Evolutionary conservation across 1,140 invertebrate genomes (phyloP), one percentile per base, ranked within the genome.

Genomic region (Penaeus japonicus): DNA sequence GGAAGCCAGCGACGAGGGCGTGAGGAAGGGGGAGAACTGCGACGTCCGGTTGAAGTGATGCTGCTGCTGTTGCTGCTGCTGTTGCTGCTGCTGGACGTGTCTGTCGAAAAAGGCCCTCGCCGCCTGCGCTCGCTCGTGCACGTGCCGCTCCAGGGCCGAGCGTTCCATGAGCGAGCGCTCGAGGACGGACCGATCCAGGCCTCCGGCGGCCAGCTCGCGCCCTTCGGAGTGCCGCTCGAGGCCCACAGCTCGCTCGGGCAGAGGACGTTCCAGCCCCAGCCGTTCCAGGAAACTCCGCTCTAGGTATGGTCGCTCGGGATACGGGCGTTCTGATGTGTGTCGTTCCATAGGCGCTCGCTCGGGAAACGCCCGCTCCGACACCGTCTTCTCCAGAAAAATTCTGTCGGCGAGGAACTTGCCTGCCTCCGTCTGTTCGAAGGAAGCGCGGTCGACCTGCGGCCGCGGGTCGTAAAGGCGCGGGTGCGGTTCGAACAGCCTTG

Each of bases 151-250:
- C 85, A 90, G 59, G 47, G 85, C 89, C 35, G 90, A 89, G 79
- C 88, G 81, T 77, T 90, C 90, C 78, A 89, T 70, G 32, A 90
- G 59, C 15, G 90, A 90, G 15, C 89, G 27, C 82, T 90, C 90
- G 39, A 90, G 59, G 24, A 90, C 85, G 7, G 88, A 89, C 22
- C 89, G 85, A 57, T 90, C 90, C 57, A 90, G 53, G 20, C 39
- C 24, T 15, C n/a, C 79, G 39, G 17, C 30, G 7, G 32, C 27
- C 39, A 62, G n/a, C 70, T 55, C 54, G 27, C 55, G 53, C 54
- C 62, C n/a, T 7, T 27, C 39, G 27, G 59, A 35, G 20, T 55
- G 39, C 53, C 53, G 17, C 54, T 39, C 57, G 5, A 62, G 53
- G 24, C 55, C 54, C 39, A 57, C 27, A 30, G 55, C 59, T 17